A percentile compares a stretch with the other conserved stretches of the same genome.
These are phyloP conservation scores for Dinoponera quadriceps DNA, from an alignment of 1,140 invertebrate genomes.

Conservation along the genomic window DNA sequence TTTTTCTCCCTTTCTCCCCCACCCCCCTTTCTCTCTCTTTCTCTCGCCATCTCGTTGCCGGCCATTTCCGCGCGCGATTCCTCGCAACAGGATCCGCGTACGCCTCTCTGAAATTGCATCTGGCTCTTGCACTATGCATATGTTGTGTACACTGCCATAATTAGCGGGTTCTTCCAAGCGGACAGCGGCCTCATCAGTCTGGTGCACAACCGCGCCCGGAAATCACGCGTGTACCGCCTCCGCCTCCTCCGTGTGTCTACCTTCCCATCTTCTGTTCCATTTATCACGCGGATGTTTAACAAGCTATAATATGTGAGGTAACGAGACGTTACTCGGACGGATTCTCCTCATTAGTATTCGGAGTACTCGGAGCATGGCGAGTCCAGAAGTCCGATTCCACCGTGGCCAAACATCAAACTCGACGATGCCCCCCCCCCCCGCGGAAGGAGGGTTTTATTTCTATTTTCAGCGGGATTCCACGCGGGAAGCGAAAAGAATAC, in stretches of 20 bases:
- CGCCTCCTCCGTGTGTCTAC: background rate
- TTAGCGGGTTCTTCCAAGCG: constrained; percentile 68
- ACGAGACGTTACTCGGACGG: background rate
- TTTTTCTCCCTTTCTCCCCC: background rate
- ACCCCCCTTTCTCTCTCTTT: too few relatives aligned
- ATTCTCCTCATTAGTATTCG: background rate
- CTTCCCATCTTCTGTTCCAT: constrained; percentile 10
- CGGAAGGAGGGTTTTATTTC: background rate
- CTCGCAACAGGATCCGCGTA: constrained; percentile 32
- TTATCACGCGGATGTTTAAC: constrained; percentile 16
- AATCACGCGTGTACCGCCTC: constrained; percentile 41
- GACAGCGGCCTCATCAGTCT: constrained; percentile 31
- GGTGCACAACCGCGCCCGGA: constrained; percentile 13
- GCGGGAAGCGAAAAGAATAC: background rate
- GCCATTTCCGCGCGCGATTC: constrained; percentile 44
- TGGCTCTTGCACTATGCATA: constrained; percentile 34
- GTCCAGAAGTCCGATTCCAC: background rate
- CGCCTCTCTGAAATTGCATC: constrained; percentile 56
- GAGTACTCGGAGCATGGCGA: background rate
- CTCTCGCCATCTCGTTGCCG: background rate
- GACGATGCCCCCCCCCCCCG: background rate
- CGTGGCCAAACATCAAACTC: background rate
- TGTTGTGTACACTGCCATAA: constrained; percentile 41
- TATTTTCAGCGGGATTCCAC: background rate
- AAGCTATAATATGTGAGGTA: background rate